phyloP scores from a whole-genome alignment of 2,113 vertebrate species.

The Meriones unguiculatus region DNA sequence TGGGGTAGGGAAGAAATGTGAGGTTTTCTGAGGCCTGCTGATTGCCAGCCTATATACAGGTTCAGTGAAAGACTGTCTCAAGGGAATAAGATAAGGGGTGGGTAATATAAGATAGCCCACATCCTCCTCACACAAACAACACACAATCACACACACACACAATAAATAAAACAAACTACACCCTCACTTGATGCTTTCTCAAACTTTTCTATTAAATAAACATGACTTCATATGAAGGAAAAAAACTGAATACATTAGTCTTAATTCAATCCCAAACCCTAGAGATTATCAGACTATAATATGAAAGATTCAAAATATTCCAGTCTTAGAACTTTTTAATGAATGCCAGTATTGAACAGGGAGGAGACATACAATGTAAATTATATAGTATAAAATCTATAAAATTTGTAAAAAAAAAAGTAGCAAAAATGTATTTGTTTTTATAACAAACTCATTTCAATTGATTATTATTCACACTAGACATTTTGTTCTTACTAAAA shows the following conservation, averaged over 20 bases:
- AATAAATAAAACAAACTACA: not conserved
- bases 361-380: not conserved
- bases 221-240: not conserved
- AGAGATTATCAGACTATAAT: not conserved
- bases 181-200: constrained; percentile 2
- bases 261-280: not conserved
- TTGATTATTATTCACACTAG: not conserved
- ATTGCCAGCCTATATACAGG: no score
- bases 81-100: not conserved
- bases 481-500: not conserved
- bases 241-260: not conserved
- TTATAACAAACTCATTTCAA: not conserved
- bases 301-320: not conserved
- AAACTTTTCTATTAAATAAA: constrained; percentile 62
- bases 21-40: not conserved
- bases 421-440: not conserved
- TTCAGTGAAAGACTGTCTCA: not conserved
- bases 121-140: not conserved
- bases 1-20: no score
- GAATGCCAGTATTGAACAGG: not conserved
- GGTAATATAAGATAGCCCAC: not conserved
- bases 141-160: not conserved
- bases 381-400: not conserved
- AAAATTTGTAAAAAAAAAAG: not conserved
- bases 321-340: not conserved